phyloP scores from a whole-genome alignment of 2,113 vertebrate species.

The Antechinus flavipes region DNA sequence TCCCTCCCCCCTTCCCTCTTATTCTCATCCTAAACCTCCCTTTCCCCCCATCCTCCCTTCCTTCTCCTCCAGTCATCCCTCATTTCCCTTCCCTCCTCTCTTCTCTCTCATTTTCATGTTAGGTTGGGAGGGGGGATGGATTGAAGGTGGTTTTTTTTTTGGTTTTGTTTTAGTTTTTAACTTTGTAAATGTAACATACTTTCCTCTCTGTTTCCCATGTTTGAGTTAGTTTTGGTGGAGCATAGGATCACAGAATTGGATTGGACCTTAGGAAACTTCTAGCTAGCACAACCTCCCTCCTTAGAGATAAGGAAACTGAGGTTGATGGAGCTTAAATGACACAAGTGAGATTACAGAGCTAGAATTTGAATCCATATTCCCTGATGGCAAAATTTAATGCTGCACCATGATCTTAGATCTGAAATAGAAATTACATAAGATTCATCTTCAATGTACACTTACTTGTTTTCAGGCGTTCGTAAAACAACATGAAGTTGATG shows the following conservation, averaged over 20 bases:
- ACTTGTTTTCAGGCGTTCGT: conserved; percentile 73
- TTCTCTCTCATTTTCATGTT: neutral
- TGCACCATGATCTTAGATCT: neutral
- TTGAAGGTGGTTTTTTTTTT: neutral
- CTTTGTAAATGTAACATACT: neutral
- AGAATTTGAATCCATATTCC: neutral
- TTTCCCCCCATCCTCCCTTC: neutral
- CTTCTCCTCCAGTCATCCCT: neutral
- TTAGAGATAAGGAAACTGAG: neutral
- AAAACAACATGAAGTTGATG: conserved; percentile 67
- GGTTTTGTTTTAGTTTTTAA: neutral
- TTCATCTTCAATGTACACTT: conserved; percentile 56
- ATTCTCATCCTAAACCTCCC: neutral
- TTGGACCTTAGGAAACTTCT: neutral
- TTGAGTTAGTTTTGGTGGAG: neutral
- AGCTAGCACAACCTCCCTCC: neutral
- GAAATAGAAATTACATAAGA: neutral
- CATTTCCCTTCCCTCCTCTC: neutral
- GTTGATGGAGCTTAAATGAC: neutral
- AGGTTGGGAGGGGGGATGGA: neutral
- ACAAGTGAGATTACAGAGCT: neutral
- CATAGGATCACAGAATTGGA: neutral
- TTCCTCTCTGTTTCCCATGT: neutral
- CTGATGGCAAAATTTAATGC: neutral
- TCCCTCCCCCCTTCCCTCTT: neutral